phyloP scores from a whole-genome alignment of 1,140 invertebrate genomes.

The Anastrepha ludens region DNA sequence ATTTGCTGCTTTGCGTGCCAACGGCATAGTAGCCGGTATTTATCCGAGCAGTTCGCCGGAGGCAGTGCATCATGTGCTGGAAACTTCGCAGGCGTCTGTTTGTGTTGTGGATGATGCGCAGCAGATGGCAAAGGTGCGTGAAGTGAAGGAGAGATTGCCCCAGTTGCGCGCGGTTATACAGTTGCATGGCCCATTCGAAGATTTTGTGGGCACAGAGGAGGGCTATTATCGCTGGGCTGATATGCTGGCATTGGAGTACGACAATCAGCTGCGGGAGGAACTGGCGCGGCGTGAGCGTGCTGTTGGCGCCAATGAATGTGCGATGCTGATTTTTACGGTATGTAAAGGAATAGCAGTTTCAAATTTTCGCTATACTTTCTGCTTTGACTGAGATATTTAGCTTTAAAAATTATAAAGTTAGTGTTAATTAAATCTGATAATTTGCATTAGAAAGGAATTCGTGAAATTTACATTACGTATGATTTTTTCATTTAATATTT shows the following conservation, averaged over 20 bases:
- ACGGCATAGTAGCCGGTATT: conserved; percentile 91
- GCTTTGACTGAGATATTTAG: background rate
- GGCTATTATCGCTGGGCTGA: conserved; percentile 83
- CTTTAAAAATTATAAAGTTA: background rate
- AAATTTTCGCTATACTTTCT: background rate
- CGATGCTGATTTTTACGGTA: conserved; percentile 90
- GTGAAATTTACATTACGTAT: too few relatives aligned
- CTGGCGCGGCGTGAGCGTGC: conserved; percentile 76
- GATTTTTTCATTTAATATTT: too few relatives aligned
- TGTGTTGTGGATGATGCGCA: conserved; percentile 91
- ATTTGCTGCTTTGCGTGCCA: conserved; percentile 90
- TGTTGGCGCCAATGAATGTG: conserved; percentile 90
- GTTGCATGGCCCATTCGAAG: conserved; percentile 80
- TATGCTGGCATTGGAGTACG: conserved; percentile 82
- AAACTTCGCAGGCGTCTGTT: conserved; percentile 86
- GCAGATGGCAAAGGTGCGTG: conserved; percentile 88
- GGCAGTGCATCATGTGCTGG: conserved; percentile 86
- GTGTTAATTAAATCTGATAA: too few relatives aligned
- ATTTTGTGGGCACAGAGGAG: conserved; percentile 62
- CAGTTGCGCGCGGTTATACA: conserved; percentile 89
- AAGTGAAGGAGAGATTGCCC: conserved; percentile 82
- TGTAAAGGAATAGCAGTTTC: background rate
- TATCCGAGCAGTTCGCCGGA: conserved; percentile 94
- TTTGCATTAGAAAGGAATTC: too few relatives aligned
- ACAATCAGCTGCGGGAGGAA: conserved; percentile 73